Conservation (phyloP, 2,797 vertebrate species). For the Scomberomorus guttatus region DNA sequence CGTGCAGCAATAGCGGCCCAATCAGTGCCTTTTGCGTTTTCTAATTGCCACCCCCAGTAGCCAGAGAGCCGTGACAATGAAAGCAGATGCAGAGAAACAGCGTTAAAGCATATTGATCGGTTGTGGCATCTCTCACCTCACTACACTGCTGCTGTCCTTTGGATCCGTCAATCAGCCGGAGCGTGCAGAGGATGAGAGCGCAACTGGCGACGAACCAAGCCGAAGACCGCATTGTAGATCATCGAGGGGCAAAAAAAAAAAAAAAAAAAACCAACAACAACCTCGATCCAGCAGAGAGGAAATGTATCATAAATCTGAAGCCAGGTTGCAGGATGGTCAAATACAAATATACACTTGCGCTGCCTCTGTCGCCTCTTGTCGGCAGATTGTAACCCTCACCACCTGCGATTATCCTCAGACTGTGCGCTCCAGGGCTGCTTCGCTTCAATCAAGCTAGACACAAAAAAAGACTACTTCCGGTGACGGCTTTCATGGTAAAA, state of each 20-base stretch:
- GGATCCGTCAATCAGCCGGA: constrained; percentile 61
- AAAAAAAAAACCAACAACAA: neutral
- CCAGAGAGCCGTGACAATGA: neutral
- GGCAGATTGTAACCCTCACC: constrained; percentile 55
- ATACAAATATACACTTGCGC: constrained; percentile 2
- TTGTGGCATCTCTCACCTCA: constrained; percentile 82
- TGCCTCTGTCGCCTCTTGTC: constrained; percentile 29
- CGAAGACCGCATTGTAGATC: constrained; percentile 71
- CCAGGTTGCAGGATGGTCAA: neutral
- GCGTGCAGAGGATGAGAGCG: constrained; percentile 76
- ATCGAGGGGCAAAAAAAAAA: constrained; percentile 8
- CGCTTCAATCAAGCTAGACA: neutral
- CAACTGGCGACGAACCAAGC: constrained; percentile 67
- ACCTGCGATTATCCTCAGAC: constrained; percentile 78
- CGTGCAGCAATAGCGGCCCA: neutral
- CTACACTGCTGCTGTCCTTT: constrained; percentile 77
- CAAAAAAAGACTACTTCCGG: neutral
- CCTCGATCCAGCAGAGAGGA: neutral
- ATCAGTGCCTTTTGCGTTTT: constrained; percentile 1
- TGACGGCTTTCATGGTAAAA: constrained; percentile 50
- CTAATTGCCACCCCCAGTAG: neutral
- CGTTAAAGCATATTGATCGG: constrained; percentile 4
- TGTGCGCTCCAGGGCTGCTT: constrained; percentile 46
- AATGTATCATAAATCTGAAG: neutral
- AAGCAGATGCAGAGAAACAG: neutral